phyloP scores from a whole-genome alignment of 2,113 vertebrate species.

The Trematomus loennbergii region DNA sequence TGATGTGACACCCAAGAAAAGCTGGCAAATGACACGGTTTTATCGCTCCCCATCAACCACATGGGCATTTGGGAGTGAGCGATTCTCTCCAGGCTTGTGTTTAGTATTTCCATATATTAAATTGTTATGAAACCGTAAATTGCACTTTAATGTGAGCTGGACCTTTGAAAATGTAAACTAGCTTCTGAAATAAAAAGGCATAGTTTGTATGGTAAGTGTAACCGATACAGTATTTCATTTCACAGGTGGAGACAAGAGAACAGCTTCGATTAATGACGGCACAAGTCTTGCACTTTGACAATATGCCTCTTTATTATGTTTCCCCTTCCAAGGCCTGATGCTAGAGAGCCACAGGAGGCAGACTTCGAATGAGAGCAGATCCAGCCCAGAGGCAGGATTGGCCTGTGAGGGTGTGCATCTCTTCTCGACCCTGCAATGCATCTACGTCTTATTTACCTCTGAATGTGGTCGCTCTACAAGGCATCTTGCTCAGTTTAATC shows the following conservation, averaged over 20 bases:
- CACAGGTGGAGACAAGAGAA: conserved; percentile 29
- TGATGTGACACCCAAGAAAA: conserved; percentile 77
- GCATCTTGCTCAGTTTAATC: not conserved
- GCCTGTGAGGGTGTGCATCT: conserved; percentile 47
- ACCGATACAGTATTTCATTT: conserved; percentile 41
- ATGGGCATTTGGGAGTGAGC: conserved; percentile 9
- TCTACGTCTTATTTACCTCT: conserved; percentile 23
- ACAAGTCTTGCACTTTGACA: conserved; percentile 68
- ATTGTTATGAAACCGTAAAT: conserved; percentile 17
- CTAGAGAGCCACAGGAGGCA: conserved; percentile 32
- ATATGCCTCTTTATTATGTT: conserved; percentile 60
- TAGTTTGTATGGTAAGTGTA: conserved; percentile 12
- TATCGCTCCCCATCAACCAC: conserved; percentile 58
- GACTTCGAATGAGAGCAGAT: conserved; percentile 68
- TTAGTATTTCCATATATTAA: conserved; percentile 40
- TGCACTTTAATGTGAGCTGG: not conserved
- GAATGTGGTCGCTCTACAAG: not conserved
- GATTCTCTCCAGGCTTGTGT: conserved; percentile 20
- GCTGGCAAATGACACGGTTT: conserved; percentile 69
- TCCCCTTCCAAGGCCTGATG: conserved; percentile 58
- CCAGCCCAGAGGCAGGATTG: conserved; percentile 56
- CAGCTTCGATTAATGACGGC: conserved; percentile 40
- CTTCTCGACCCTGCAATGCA: conserved; percentile 40
- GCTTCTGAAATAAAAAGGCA: conserved; percentile 13
- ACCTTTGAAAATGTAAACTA: conserved; percentile 29